Base-by-base conservation (phyloP, 2,888 invertebrate genomes). In the Clunio marinus region DNA sequence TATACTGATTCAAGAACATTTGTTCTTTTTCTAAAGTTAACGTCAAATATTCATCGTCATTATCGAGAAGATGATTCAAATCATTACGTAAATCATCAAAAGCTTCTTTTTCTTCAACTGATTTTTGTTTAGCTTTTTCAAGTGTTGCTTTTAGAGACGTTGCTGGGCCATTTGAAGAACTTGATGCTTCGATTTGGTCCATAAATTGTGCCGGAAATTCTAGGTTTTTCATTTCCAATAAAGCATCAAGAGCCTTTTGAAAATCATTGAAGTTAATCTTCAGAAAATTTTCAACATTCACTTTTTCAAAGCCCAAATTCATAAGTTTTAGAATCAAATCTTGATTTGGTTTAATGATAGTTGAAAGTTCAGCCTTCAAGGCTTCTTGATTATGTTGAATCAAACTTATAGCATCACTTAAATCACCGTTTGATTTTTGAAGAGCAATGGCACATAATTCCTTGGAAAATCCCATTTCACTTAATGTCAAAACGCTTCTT, bases 1-100 rank as follows among this genome's bases (percentile, higher is more conserved):
- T 83, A 77, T 89, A 89, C 75, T 87, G 85, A 15, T 77, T 81
- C 1, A 89, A 80, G 73, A 88, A 86, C 35, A 83, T 78, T 73
- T 86, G 86, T 75, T 92, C 91, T 70, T 88, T 86, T 0, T 81
- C 77, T 17, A 91, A 80, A 0, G 85, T 82, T 17, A 89, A 78
- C 78, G 91, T 88, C 68, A 91, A 80, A 74, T 91, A 87, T 71
- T 89, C 90, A 72, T 89, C 88, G 41, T 88, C 89, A 70, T 83
- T 84, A 22, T 86, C 86, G 0, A 80, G 41, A n/a, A n/a, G 78
- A 51, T 78, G 55, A 32, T 66, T 35, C 20, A 76, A 2, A 80
- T 76, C 45, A 83, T 79, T 66, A 32, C 35, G 20, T 3, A 66
- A 32, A 22, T 55, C 55, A 4, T 28, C 51, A 32, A 55, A 66